Evolutionary conservation across 1,140 invertebrate genomes (phyloP), one percentile per base, ranked within the genome.

Genomic region (Drosophila mojavensis): DNA sequence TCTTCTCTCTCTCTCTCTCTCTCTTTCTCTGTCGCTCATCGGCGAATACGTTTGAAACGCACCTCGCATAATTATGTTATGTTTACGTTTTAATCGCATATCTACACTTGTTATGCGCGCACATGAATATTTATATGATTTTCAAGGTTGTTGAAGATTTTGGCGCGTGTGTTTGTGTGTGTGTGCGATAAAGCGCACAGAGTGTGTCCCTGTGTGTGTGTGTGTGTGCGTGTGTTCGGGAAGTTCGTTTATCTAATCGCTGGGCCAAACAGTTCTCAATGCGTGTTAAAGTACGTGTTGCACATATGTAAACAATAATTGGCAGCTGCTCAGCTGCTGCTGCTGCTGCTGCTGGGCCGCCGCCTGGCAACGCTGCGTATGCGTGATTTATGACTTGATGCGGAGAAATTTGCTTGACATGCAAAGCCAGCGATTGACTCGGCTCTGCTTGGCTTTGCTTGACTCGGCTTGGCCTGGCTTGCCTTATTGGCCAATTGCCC

Each of bases 121-220:
- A 50, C 63, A 43, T 36, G 45, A 64, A 61, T 74, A 59, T 47
- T 36, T 66, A 41, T 45, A 59, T 63, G 56, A 70, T 61, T 54
- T 83, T 78, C 81, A 85, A 85, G 81, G 81, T 65, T 81, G 58
- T 66, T 63, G 24, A 54, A 63, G 50, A 81, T 66, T 86, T 78
- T 78, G 70, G 78, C 82, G 78, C 82, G 82, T 85, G 82, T 20
- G 54, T 17, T 7, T 41, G 36, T 45, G 39, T 13, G 54, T 55
- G 45, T 58, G 54, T 54, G 20, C 1, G n/a, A 39, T 39, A 39
- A 39, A 39, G 43, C 43, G n/a, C 43, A 43, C 5, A 33, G 10
- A 10, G 17, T 61, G 17, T 15, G 36, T 67, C 15, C 43, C 11
- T 50, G 33, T 53, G 48, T 17, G 6, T 24, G 10, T 17, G 17